These are phyloP conservation scores for Epinephelus moara DNA, from an alignment of 2,113 vertebrate species.

Conservation along the genomic window DNA sequence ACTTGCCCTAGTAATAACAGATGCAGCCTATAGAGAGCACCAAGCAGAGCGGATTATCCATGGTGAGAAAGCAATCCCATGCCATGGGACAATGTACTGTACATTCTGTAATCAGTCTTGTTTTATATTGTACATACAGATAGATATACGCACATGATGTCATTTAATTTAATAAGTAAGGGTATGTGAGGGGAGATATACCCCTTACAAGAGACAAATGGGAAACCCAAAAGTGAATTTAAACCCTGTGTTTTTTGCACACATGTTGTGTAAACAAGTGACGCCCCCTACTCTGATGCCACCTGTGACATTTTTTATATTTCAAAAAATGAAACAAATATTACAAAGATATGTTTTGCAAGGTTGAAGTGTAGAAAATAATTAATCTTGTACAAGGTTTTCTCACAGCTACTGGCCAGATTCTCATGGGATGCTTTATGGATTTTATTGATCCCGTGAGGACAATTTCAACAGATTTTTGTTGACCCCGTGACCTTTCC, in stretches of 20 bases:
- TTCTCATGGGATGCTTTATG: conserved; percentile 10
- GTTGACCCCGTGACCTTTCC: conserved; percentile 24
- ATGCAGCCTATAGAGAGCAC: conserved; percentile 47
- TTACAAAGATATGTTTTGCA: neutral
- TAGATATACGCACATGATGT: conserved; percentile 85
- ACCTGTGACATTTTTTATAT: neutral
- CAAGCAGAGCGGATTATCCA: conserved; percentile 57
- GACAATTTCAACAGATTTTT: conserved; percentile 4
- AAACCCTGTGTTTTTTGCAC: conserved; percentile 51
- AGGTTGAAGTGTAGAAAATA: neutral
- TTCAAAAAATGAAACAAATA: conserved; percentile 4
- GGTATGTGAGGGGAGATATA: conserved; percentile 48
- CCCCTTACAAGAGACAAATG: conserved; percentile 45
- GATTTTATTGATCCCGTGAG: conserved; percentile 30
- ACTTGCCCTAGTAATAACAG: conserved; percentile 47
- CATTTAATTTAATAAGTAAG: conserved; percentile 76
- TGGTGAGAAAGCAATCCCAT: conserved; percentile 70
- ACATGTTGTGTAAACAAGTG: conserved; percentile 39
- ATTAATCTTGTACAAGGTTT: neutral
- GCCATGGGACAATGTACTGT: conserved; percentile 80
- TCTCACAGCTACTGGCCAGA: neutral
- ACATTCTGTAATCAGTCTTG: conserved; percentile 83
- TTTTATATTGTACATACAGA: conserved; percentile 88
- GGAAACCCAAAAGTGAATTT: conserved; percentile 50
- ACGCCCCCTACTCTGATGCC: neutral